Evolutionary conservation across 2,797 vertebrate species (phyloP).

Genomic region (Notamacropus eugenii): DNA sequence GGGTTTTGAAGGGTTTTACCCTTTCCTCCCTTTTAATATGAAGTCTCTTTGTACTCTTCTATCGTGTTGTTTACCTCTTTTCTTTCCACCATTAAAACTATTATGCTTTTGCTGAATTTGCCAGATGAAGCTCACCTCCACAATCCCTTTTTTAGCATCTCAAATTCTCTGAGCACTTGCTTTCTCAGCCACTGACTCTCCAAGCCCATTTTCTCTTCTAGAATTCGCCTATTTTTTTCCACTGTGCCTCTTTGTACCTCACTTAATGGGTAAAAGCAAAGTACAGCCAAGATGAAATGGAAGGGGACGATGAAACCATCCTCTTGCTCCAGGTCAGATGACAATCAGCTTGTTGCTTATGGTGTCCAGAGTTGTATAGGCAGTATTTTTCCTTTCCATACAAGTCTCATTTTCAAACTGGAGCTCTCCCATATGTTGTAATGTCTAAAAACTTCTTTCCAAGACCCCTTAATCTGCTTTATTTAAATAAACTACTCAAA

Average conservation of each 20-base stretch:
- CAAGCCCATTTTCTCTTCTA: slow-evolving; percentile 36
- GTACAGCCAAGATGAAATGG: slow-evolving; percentile 27
- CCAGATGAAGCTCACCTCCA: slow-evolving; percentile 15
- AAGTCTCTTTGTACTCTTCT: not conserved
- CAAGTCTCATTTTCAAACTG: slow-evolving; percentile 23
- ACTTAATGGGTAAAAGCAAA: slow-evolving; percentile 12
- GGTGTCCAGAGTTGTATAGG: not conserved
- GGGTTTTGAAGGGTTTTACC: too few species aligned
- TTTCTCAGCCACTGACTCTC: slow-evolving; percentile 1
- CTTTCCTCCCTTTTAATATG: not conserved
- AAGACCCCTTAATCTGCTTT: slow-evolving; percentile 20
- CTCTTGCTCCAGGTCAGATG: slow-evolving; percentile 1
- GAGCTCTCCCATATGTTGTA: not conserved
- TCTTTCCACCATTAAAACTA: not conserved
- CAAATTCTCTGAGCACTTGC: slow-evolving; percentile 17
- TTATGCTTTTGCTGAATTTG: not conserved
- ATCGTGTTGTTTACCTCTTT: not conserved
- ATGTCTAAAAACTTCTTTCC: not conserved
- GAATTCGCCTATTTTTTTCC: slow-evolving; percentile 48
- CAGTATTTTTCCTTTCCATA: slow-evolving; percentile 13
- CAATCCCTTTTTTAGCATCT: slow-evolving; percentile 29
- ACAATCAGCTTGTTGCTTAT: not conserved
- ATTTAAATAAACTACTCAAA: slow-evolving; percentile 43
- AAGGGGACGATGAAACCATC: slow-evolving; percentile 33
- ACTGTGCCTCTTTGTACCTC: slow-evolving; percentile 42